These are phyloP conservation scores for Scaptomyza flava DNA, from an alignment of 2,888 invertebrate species.

Conservation along the genomic window DNA sequence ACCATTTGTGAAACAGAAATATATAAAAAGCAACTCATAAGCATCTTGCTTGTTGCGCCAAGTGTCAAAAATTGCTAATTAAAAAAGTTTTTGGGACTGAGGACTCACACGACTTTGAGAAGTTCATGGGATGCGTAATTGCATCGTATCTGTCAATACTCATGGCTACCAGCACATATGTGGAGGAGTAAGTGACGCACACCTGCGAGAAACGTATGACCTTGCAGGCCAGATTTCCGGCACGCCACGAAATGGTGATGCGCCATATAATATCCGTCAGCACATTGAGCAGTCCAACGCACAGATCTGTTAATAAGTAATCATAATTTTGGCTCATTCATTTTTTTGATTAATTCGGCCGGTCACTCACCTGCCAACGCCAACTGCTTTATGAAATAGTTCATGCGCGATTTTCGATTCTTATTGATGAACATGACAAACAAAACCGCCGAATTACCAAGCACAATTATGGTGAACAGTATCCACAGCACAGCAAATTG, in stretches of 20 bases:
- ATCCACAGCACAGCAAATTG: slow-evolving; percentile 95
- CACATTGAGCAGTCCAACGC: slow-evolving; percentile 94
- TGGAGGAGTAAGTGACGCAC: slow-evolving; percentile 95
- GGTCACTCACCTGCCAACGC: slow-evolving; percentile 93
- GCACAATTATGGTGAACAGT: slow-evolving; percentile 92
- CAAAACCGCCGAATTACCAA: slow-evolving; percentile 94
- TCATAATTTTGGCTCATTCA: background rate
- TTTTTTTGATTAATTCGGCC: background rate
- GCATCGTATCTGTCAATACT: slow-evolving; percentile 97
- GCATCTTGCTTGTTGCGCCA: slow-evolving; percentile 29
- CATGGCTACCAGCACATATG: slow-evolving; percentile 95
- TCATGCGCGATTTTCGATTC: slow-evolving; percentile 95
- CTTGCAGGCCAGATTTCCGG: slow-evolving; percentile 95
- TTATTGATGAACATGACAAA: slow-evolving; percentile 92
- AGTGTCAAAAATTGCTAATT: slow-evolving; percentile 68
- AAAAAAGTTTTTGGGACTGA: slow-evolving; percentile 64
- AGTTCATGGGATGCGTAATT: slow-evolving; percentile 97
- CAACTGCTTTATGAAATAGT: slow-evolving; percentile 97
- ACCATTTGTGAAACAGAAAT: too few relatives aligned
- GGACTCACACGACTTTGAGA: slow-evolving; percentile 96
- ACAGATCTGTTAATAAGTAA: slow-evolving; percentile 87
- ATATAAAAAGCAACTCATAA: too few relatives aligned
- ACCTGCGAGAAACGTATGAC: slow-evolving; percentile 93
- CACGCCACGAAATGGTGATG: slow-evolving; percentile 94
- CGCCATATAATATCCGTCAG: slow-evolving; percentile 95